Percentiles rank a stretch among this genome's conserved stretches.
These are phyloP conservation scores for Atlantisia rogersi DNA, from an alignment of 2,113 vertebrate genomes.

Conservation along the genomic window DNA sequence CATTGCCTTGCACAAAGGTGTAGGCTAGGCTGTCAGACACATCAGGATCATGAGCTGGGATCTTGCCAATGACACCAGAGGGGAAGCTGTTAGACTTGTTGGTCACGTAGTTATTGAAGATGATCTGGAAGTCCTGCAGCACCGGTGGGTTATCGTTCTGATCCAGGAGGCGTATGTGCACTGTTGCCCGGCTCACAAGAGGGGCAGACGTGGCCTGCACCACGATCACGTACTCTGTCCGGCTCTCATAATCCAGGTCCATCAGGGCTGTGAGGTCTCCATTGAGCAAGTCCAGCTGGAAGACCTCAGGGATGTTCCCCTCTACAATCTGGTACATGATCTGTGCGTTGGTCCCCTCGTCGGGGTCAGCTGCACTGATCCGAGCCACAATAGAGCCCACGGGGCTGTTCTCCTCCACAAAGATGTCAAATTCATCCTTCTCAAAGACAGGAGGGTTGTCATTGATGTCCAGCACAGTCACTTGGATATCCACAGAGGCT, in stretches of 20 bases:
- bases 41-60: slow-evolving; percentile 93
- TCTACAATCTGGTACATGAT: slow-evolving; percentile 98
- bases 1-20: slow-evolving; percentile 92
- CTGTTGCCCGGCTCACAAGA: slow-evolving; percentile 91
- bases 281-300: slow-evolving; percentile 92
- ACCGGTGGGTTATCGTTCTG: slow-evolving; percentile 91
- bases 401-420: slow-evolving; percentile 90
- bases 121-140: slow-evolving; percentile 93
- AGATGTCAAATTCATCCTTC: slow-evolving; percentile 89
- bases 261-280: slow-evolving; percentile 90
- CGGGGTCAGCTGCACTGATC: slow-evolving; percentile 88
- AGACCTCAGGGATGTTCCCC: slow-evolving; percentile 92
- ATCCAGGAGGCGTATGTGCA: slow-evolving; percentile 88
- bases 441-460: slow-evolving; percentile 97
- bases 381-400: slow-evolving; percentile 91
- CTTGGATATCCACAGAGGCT: slow-evolving; percentile 86
- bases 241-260: slow-evolving; percentile 92
- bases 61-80: slow-evolving; percentile 90
- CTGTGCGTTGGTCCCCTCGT: slow-evolving; percentile 93
- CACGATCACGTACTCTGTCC: slow-evolving; percentile 89
- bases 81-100: slow-evolving; percentile 98
- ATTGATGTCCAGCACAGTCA: slow-evolving; percentile 91
- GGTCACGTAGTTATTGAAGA: slow-evolving; percentile 97
- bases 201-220: slow-evolving; percentile 96
- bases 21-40: slow-evolving; percentile 91